Evolutionary conservation across 2,797 vertebrate species (phyloP).

Genomic region (Hypotaenidia okinawae): DNA sequence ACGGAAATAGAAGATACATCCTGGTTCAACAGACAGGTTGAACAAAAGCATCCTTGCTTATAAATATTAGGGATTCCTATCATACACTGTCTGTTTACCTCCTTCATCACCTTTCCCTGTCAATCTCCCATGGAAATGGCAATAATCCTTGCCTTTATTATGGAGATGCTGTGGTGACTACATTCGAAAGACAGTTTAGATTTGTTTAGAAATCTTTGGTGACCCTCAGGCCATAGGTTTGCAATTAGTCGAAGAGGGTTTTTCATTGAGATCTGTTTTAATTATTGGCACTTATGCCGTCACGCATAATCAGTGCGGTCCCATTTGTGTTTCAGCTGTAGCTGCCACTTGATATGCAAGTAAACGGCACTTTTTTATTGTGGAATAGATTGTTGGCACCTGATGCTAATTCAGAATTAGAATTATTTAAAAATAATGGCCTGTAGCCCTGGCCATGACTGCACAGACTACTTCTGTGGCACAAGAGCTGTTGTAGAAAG

Average conservation of each 20-base stretch:
- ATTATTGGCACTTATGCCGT: not conserved
- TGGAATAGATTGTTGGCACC: not conserved
- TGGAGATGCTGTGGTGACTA: not conserved
- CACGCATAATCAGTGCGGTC: not conserved
- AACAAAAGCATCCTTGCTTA: not conserved
- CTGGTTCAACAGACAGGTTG: not conserved
- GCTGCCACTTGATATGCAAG: not conserved
- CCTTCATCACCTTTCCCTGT: not conserved
- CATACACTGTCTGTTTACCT: not conserved
- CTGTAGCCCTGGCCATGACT: not conserved
- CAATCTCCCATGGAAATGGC: not conserved
- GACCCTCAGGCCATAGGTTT: not conserved
- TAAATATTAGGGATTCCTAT: not conserved
- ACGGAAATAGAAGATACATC: not conserved
- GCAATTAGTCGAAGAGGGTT: not conserved
- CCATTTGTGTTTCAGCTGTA: slow-evolving; percentile 1
- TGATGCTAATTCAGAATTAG: not conserved
- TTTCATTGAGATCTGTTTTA: not conserved
- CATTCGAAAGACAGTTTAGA: not conserved
- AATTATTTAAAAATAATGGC: not conserved
- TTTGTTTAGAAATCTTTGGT: not conserved
- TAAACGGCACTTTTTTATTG: not conserved
- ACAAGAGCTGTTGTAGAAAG: not conserved
- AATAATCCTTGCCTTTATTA: not conserved
- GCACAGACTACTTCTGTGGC: not conserved